These are phyloP conservation scores for Hypomesus transpacificus DNA, from an alignment of 2,113 vertebrate genomes.

Conservation along the genomic window DNA sequence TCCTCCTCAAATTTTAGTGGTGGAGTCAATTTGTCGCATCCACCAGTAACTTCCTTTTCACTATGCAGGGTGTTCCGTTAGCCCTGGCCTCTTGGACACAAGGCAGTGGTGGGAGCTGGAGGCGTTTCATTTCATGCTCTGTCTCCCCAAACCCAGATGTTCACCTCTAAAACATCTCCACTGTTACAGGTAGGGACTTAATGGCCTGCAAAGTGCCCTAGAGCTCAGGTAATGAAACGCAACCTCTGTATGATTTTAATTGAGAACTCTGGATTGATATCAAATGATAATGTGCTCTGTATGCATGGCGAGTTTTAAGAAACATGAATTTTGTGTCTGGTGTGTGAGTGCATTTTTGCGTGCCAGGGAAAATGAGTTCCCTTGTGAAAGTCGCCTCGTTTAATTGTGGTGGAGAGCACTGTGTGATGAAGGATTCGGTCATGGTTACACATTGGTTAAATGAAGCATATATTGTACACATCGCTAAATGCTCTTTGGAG, in stretches of 20 bases:
- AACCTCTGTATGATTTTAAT: constrained; percentile 77
- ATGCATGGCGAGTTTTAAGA: constrained; percentile 70
- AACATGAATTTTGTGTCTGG: constrained; percentile 62
- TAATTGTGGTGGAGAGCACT: constrained; percentile 61
- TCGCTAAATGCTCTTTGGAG: constrained; percentile 55
- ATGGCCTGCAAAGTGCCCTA: constrained; percentile 72
- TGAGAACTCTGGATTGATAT: constrained; percentile 73
- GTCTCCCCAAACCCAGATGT: constrained; percentile 77
- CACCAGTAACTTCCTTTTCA: constrained; percentile 53
- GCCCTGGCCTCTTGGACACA: constrained; percentile 67
- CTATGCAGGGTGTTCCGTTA: constrained; percentile 60
- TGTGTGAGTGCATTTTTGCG: constrained; percentile 40
- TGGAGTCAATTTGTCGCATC: constrained; percentile 53
- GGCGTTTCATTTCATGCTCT: constrained; percentile 74
- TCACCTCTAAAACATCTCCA: constrained; percentile 74
- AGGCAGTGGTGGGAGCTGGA: constrained; percentile 58
- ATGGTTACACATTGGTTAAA: constrained; percentile 61
- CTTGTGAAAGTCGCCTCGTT: constrained; percentile 53
- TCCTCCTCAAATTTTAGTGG: neutral
- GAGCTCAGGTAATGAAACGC: constrained; percentile 76
- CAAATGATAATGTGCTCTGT: constrained; percentile 69
- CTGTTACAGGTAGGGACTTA: constrained; percentile 72
- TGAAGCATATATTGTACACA: constrained; percentile 64
- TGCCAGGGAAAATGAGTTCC: constrained; percentile 54
- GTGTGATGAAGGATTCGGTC: constrained; percentile 57